Percentiles rank a stretch among this genome's conserved stretches.
These are phyloP conservation scores for Phrynocephalus guinanensis DNA, from an alignment of 2,797 vertebrate species.

Conservation along the genomic window DNA sequence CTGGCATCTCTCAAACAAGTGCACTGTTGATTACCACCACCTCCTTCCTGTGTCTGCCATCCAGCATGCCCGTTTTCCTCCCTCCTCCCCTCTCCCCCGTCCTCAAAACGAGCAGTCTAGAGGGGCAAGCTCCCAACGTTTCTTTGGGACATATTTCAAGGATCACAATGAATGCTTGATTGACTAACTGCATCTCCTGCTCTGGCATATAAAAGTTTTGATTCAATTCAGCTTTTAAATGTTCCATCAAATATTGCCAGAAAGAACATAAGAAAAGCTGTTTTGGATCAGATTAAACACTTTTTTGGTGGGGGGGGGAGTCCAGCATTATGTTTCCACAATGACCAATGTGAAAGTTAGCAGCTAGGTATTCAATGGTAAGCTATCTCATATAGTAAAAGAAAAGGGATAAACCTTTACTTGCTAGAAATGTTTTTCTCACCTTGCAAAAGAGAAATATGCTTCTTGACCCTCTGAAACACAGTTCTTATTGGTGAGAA, in stretches of 20 bases:
- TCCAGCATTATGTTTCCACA: neutral
- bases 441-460: no score
- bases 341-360: no score
- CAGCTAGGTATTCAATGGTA: no score
- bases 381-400: no score
- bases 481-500: no score
- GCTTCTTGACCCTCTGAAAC: no score
- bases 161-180: rapidly evolving
- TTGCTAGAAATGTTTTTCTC: no score
- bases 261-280: no score
- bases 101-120: conserved; percentile 34
- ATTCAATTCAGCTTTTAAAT: conserved; percentile 39
- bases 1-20: conserved; percentile 33
- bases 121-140: neutral
- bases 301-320: no score
- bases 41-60: neutral
- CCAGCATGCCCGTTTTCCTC: neutral
- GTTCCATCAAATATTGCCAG: conserved; percentile 35
- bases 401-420: no score
- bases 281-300: no score
- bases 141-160: conserved; percentile 36
- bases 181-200: conserved; percentile 12
- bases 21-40: conserved; percentile 30
- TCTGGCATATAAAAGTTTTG: neutral
- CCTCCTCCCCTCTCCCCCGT: neutral